These are phyloP conservation scores for Cuniculus paca DNA, from an alignment of 2,797 vertebrate species.

Conservation along the genomic window DNA sequence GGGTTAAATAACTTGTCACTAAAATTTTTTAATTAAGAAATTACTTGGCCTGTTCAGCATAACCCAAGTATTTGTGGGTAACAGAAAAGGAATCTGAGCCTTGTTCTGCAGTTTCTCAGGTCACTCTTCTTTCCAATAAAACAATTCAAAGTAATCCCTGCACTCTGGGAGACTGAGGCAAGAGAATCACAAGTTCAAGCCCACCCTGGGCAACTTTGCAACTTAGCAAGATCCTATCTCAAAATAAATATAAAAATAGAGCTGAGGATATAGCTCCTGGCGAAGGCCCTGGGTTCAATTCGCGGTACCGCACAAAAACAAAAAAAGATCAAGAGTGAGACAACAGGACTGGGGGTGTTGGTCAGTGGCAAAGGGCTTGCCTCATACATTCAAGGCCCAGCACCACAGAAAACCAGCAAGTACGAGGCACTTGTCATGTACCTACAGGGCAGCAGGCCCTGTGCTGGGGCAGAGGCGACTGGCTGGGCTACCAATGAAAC, in stretches of 20 bases:
- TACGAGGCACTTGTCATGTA: background rate
- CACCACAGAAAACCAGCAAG: background rate
- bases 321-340: background rate
- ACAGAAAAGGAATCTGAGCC: background rate
- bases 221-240: background rate
- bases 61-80: constrained; percentile 13
- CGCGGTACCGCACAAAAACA: background rate
- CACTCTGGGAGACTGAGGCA: background rate
- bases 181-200: background rate
- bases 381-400: background rate
- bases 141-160: background rate
- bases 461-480: background rate
- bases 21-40: background rate
- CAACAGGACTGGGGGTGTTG: background rate
- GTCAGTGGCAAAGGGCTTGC: background rate
- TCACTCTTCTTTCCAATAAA: background rate
- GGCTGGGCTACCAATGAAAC: background rate
- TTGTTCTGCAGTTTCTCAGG: background rate
- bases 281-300: background rate
- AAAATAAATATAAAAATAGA: background rate
- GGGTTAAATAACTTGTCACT: background rate
- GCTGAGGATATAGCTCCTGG: background rate
- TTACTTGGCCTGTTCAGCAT: background rate
- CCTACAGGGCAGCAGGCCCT: background rate
- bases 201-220: background rate